phyloP scores from a whole-genome alignment of 2,797 vertebrate genomes.

The Danionella dracula region DNA sequence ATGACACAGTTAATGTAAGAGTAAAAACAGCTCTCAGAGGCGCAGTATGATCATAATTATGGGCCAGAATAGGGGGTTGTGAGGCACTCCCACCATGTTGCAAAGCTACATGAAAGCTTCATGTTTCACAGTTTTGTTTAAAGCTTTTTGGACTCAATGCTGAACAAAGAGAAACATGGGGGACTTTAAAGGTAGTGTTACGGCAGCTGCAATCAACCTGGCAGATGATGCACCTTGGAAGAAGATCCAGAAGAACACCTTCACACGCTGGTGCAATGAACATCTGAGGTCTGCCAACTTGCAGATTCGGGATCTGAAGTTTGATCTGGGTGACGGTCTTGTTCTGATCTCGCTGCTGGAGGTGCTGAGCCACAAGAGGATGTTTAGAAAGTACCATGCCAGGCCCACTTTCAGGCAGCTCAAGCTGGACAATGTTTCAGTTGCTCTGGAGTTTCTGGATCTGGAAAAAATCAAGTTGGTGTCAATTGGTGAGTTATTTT shows the following conservation, averaged over 20 bases:
- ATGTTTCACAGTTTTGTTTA: background rate
- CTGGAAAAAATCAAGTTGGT: slow-evolving; percentile 62
- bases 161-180: slow-evolving; percentile 21
- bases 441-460: slow-evolving; percentile 54
- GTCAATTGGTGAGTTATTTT: slow-evolving; percentile 55
- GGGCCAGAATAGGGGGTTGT: slow-evolving; percentile 52
- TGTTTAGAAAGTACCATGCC: slow-evolving; percentile 54
- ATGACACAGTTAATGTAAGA: slow-evolving; percentile 8
- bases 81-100: slow-evolving; percentile 31
- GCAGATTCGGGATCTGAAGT: slow-evolving; percentile 50
- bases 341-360: slow-evolving; percentile 49
- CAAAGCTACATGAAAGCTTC: slow-evolving; percentile 14
- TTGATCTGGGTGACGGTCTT: slow-evolving; percentile 50
- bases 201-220: slow-evolving; percentile 50
- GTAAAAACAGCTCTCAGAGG: slow-evolving; percentile 2
- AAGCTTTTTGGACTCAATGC: background rate
- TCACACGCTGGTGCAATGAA: slow-evolving; percentile 57
- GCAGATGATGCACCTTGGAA: slow-evolving; percentile 48
- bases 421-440: slow-evolving; percentile 56
- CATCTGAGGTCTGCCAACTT: slow-evolving; percentile 51
- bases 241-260: slow-evolving; percentile 58
- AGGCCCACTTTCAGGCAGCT: slow-evolving; percentile 54
- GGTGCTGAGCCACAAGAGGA: slow-evolving; percentile 57
- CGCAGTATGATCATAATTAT: slow-evolving; percentile 60
- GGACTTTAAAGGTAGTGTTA: slow-evolving; percentile 38